Base-by-base conservation (phyloP, 2,113 vertebrate genomes). In the Takifugu bimaculatus region DNA sequence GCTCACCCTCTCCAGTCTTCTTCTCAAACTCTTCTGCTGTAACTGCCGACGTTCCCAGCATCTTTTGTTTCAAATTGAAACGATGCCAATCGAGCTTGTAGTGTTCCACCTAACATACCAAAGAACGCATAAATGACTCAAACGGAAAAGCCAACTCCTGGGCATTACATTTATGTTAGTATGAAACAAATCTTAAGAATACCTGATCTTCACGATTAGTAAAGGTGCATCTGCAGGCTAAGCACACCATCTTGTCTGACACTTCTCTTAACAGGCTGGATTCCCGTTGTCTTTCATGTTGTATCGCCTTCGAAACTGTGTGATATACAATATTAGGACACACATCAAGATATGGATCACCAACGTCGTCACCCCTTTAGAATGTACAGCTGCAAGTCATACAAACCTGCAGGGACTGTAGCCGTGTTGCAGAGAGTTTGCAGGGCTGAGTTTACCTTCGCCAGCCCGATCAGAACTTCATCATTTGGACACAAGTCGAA, bases 1-100 rank as follows among this genome's bases (percentile, higher is more conserved):
- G 26, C 75, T 74, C 65, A 94, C 94, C 94, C 28, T 85, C 50
- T 5, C 76, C 57, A 0, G 90, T 94, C 78, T 92, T 94, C 68
- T 76, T 92, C 88, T 99, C 95, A 87, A 99, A 99, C 60, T 90
- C 92, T 57, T 94, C 90, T 7, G 82, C 89, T 0, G 93, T 88
- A 52, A 94, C 76, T 0, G 86, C 32, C 1, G 1, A 77, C 53
- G 68, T 75, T 43, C 93, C 90, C 20, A 78, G 74, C 4, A 98
- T 90, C 52, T 92, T 92, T 28, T 92, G 94, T 78, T 92, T 96
- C 76, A 99, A 84, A 84, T 99, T 99, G 72, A 97, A 98, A 11
- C 94, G 93, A 80, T 99, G 97, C 96, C 94, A 98, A 78, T 99
- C 96, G 0, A 96, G 91, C 29, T 91, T 95, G 78, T 98, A 99